phyloP scores from a whole-genome alignment of 1,140 invertebrate species.

The Tyrophagus putrescentiae region DNA sequence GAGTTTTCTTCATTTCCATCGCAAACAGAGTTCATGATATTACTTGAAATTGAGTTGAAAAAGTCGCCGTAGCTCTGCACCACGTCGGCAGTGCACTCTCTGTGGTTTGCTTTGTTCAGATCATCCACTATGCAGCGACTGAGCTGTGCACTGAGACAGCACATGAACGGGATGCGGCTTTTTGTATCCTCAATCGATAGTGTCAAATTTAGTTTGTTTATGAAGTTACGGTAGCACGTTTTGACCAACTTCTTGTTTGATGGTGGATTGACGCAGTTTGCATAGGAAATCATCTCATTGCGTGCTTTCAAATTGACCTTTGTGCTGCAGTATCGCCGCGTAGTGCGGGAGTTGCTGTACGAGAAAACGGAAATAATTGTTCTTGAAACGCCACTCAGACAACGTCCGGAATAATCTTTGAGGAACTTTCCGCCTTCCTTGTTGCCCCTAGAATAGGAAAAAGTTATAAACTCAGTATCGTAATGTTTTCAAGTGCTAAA shows the following conservation, averaged over 20 bases:
- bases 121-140: background rate
- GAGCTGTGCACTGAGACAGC: background rate
- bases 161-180: background rate
- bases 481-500: too few species aligned
- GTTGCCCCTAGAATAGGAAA: too few species aligned
- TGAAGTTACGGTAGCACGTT: background rate
- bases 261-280: conserved; percentile 7
- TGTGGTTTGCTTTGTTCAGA: background rate
- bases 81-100: background rate
- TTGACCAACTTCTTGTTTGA: background rate
- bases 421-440: background rate
- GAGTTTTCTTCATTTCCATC: background rate
- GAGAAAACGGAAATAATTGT: conserved; percentile 1
- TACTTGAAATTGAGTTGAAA: background rate
- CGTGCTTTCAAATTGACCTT: background rate
- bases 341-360: background rate
- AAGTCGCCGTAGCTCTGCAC: background rate
- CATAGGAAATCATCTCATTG: background rate
- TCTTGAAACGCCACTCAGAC: background rate
- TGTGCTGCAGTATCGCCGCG: background rate
- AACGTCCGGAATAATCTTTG: background rate
- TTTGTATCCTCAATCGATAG: background rate
- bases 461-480: too few species aligned
- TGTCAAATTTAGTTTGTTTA: background rate
- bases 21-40: conserved; percentile 3